Percentiles rank a stretch among this genome's conserved stretches.
These are phyloP conservation scores for Otocyon megalotis DNA, from an alignment of 2,113 vertebrate species.

Conservation along the genomic window DNA sequence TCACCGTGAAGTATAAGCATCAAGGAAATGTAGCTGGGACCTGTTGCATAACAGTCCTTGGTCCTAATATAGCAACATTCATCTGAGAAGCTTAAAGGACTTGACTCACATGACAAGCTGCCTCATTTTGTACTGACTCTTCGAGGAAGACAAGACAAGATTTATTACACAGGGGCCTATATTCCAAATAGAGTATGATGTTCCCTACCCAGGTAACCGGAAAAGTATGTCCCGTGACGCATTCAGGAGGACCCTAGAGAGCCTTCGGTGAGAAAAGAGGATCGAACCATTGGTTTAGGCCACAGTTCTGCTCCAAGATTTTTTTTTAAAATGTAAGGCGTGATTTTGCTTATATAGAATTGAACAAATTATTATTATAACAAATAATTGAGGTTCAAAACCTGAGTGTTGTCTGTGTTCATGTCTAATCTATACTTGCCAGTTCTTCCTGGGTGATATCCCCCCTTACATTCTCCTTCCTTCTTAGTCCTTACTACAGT, in stretches of 20 bases:
- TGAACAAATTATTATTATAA: background rate
- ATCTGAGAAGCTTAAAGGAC: slow-evolving; percentile 70
- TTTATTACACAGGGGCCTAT: slow-evolving; percentile 61
- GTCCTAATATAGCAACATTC: slow-evolving; percentile 71
- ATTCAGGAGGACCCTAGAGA: slow-evolving; percentile 48
- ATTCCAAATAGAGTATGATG: slow-evolving; percentile 57
- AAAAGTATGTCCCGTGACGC: slow-evolving; percentile 27
- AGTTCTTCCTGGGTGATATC: background rate
- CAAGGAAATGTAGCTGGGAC: slow-evolving; percentile 58
- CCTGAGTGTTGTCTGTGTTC: slow-evolving; percentile 21
- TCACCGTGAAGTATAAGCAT: background rate
- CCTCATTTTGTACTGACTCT: slow-evolving; percentile 60
- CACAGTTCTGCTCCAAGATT: background rate
- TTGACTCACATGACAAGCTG: slow-evolving; percentile 61
- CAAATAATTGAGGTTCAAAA: slow-evolving; percentile 2
- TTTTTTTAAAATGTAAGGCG: slow-evolving; percentile 8
- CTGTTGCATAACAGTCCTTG: slow-evolving; percentile 66
- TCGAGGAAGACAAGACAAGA: slow-evolving; percentile 64
- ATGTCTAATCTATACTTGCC: slow-evolving; percentile 15
- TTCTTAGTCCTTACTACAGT: background rate
- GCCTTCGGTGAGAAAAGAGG: background rate
- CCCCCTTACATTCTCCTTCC: background rate
- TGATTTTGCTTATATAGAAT: background rate
- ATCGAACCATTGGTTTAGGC: slow-evolving; percentile 14
- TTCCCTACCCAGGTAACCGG: slow-evolving; percentile 28